phyloP scores from a whole-genome alignment of 2,797 vertebrate species.

The Pteronotus mesoamericanus region DNA sequence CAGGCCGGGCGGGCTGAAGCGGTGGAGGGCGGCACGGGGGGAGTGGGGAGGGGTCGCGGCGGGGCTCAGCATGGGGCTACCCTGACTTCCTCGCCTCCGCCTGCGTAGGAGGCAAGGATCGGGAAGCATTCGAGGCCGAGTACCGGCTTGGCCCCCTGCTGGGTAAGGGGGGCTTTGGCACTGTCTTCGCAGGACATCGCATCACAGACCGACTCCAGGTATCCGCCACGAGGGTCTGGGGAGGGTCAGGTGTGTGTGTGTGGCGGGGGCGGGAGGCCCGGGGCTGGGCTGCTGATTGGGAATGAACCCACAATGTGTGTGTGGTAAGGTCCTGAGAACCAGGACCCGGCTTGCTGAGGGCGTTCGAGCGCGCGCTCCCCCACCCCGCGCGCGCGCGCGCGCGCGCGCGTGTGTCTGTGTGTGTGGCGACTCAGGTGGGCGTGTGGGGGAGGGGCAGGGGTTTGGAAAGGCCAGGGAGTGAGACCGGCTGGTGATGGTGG shows the following conservation, averaged over 20 bases:
- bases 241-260: conserved; percentile 42
- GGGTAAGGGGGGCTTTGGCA: conserved; percentile 89
- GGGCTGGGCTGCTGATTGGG: neutral
- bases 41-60: neutral
- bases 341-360: neutral
- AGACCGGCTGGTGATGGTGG: neutral
- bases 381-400: neutral
- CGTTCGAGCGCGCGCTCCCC: neutral
- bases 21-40: neutral
- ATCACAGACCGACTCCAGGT: conserved; percentile 88
- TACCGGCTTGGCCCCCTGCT: conserved; percentile 84
- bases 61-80: conserved; percentile 10
- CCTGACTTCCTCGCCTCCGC: conserved; percentile 66
- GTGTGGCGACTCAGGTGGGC: neutral
- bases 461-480: neutral
- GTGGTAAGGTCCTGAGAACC: conserved; percentile 45
- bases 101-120: conserved; percentile 79
- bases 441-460: neutral
- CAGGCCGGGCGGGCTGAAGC: neutral
- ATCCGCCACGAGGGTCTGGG: conserved; percentile 47
- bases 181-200: conserved; percentile 86
- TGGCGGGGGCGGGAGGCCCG: neutral
- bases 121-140: conserved; percentile 82
- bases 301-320: conserved; percentile 38
- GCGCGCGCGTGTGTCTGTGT: neutral